These are phyloP conservation scores for Drosophila siamana DNA, from an alignment of 2,888 invertebrate genomes.

Conservation along the genomic window DNA sequence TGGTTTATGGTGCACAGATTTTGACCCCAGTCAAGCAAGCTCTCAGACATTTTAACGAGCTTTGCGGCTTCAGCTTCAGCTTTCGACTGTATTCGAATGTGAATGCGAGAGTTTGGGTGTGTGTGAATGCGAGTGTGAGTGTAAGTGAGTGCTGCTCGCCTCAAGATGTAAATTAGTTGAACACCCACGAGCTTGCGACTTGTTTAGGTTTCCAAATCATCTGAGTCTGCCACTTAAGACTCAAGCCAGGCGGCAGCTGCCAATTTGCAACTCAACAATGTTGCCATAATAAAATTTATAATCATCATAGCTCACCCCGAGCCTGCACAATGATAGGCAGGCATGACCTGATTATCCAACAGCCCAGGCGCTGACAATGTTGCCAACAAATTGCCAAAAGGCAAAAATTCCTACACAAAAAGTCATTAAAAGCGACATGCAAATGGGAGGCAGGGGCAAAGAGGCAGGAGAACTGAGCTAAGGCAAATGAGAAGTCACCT, in stretches of 20 bases:
- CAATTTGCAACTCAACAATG: conserved; percentile 31
- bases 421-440: conserved; percentile 57
- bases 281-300: conserved; percentile 35
- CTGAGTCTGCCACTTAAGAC: conserved; percentile 10
- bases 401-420: conserved; percentile 41
- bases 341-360: conserved; percentile 54
- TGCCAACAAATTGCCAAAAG: conserved; percentile 48
- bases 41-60: conserved; percentile 27
- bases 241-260: conserved; percentile 15
- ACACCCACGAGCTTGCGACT: conserved; percentile 36
- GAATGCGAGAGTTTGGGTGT: conserved; percentile 8
- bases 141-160: conserved; percentile 13
- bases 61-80: conserved; percentile 31
- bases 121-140: neutral
- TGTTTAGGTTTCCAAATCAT: conserved; percentile 19
- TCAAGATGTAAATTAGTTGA: conserved; percentile 55
- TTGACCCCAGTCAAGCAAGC: conserved; percentile 16
- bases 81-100: conserved; percentile 5
- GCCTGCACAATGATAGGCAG: conserved; percentile 16
- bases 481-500: conserved; percentile 17
- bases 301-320: conserved; percentile 18
- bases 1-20: conserved; percentile 30
- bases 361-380: conserved; percentile 50
- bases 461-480: no score
- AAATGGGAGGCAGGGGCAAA: neutral